Conservation (phyloP, 2,113 vertebrate genomes). For the Podiceps cristatus region DNA sequence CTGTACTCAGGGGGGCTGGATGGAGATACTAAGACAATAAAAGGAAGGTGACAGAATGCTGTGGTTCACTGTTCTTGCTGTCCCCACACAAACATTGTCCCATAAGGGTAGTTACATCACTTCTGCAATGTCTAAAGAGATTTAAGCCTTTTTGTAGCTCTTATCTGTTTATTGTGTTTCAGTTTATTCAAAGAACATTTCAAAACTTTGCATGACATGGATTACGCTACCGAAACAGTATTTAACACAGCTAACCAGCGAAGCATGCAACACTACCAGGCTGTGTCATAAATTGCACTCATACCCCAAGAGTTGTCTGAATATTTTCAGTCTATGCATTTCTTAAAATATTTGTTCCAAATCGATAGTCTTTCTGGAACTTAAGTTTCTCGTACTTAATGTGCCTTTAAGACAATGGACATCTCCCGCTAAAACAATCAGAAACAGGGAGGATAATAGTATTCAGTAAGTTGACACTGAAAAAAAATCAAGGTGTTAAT, state of each 20-base stretch:
- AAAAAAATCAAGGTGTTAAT: not conserved
- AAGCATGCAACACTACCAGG: conserved; percentile 34
- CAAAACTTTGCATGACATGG: not conserved
- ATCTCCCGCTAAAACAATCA: not conserved
- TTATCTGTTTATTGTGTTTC: conserved; percentile 44
- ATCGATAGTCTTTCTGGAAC: not conserved
- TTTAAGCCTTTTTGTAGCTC: not conserved
- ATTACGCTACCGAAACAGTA: not conserved
- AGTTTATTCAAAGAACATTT: not conserved
- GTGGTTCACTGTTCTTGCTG: conserved; percentile 44
- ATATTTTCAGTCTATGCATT: not conserved
- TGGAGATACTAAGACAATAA: conserved; percentile 37
- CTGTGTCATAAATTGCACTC: conserved; percentile 20
- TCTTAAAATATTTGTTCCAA: not conserved
- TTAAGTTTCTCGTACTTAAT: not conserved
- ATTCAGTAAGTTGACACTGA: not conserved
- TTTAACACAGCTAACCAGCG: conserved; percentile 21
- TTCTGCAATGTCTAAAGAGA: not conserved
- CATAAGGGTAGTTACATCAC: not conserved
- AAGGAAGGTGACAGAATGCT: conserved; percentile 51
- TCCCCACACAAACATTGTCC: not conserved
- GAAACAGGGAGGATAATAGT: not conserved
- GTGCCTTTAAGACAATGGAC: not conserved
- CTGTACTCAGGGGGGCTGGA: conserved; percentile 19
- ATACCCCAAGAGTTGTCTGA: not conserved